Evolutionary conservation across 2,113 vertebrate species (phyloP), one percentile per base, ranked within the genome.

Genomic region (Etheostoma spectabile): DNA sequence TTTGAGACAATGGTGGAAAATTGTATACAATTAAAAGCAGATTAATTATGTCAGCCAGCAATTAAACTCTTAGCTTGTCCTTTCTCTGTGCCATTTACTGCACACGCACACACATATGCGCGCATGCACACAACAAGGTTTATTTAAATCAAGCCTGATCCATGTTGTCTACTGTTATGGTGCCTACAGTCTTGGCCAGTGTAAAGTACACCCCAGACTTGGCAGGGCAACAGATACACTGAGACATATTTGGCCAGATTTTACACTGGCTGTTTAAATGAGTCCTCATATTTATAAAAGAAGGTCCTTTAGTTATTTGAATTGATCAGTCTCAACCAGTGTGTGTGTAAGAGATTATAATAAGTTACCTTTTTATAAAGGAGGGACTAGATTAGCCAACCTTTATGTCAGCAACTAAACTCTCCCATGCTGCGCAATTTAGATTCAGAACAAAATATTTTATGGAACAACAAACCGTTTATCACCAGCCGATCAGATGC

Each of bases 231-330:
- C 52, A 49, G 77, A 57, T 30, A 56, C 52, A 73, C 64, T 5
- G 19, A 61, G 65, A 73, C 66, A 51, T 60, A 35, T 68, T 51
- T 61, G 30, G 57, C 33, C 60, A 38, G 27, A 63, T 69, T 59
- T 75, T 45, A 55, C 24, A 14, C 55, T 60, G 60, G 56, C 70
- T 79, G 69, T 72, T 71, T 60, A 57, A 70, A 69, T 63, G 46
- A 68, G 60, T 73, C 56, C 14, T 56, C 56, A 61, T 82, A 51
- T 75, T 59, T 30, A 65, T 46, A 60, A 84, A 77, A 74, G 52
- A 77, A 76, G 61, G 57, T 79, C 74, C 21, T 90, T 52, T 11
- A 16, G 81, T 81, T 45, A 51, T 83, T 80, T 80, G 35, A 80
- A 71, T 8, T 56, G 61, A 85, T 74, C 75, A 66, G 45, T 75